These are phyloP conservation scores for Leptocoma aspasia DNA, from an alignment of 2,113 vertebrate species.

Conservation along the genomic window DNA sequence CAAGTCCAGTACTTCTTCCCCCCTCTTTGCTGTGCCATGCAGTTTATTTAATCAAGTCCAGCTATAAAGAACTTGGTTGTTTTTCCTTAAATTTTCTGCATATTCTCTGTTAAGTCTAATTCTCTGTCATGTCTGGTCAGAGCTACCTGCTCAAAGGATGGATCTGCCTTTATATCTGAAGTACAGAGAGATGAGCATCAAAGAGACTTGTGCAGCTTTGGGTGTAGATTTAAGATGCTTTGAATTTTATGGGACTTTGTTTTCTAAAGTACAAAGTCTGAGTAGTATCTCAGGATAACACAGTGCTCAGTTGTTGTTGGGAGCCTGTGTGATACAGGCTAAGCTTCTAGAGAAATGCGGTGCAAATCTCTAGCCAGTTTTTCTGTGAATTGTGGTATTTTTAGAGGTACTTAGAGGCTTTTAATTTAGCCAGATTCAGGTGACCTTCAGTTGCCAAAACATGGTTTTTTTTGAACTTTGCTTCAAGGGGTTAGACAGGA, in stretches of 20 bases:
- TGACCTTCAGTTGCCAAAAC: background rate
- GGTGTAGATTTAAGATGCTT: background rate
- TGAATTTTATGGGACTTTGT: background rate
- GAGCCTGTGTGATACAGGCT: background rate
- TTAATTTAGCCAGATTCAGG: background rate
- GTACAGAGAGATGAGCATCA: background rate
- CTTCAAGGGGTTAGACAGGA: background rate
- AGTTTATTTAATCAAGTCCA: background rate
- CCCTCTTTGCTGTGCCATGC: background rate
- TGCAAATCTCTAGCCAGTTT: background rate
- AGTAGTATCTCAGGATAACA: background rate
- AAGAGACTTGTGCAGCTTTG: background rate
- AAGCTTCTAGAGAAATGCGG: background rate
- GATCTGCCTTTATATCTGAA: background rate
- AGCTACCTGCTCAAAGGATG: background rate
- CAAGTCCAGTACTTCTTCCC: background rate
- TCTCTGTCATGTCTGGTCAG: background rate
- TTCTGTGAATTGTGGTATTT: background rate
- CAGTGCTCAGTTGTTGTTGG: fast-evolving
- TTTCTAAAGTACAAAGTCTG: background rate
- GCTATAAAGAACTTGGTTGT: background rate
- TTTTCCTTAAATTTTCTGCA: background rate
- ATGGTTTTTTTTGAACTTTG: fast-evolving
- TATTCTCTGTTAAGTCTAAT: background rate
- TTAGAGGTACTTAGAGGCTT: background rate